A percentile compares a stretch with the other conserved stretches of the same genome.
Evolutionary conservation across 2,797 vertebrate genomes (phyloP).

Genomic region (Myotis pilosus): DNA sequence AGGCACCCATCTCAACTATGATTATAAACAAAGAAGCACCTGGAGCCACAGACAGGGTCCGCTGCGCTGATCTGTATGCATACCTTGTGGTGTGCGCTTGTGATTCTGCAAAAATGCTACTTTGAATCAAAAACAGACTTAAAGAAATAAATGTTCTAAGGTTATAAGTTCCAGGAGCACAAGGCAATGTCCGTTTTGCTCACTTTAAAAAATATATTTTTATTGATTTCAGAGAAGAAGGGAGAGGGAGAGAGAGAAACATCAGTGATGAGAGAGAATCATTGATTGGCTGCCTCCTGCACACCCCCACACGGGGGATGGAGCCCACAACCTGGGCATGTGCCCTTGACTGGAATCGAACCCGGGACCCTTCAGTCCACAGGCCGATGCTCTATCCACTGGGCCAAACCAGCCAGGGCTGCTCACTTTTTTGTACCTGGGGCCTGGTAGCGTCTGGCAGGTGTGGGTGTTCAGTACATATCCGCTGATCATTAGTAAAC

Average conservation of each 20-base stretch:
- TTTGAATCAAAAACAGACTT: constrained; percentile 18
- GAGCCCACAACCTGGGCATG: too few species aligned
- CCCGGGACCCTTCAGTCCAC: too few species aligned
- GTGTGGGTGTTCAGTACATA: neutral
- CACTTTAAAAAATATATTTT: neutral
- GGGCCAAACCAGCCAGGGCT: too few species aligned
- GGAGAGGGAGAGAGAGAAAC: too few species aligned
- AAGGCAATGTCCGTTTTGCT: neutral
- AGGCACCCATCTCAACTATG: neutral
- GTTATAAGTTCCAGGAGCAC: neutral
- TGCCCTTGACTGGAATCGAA: too few species aligned
- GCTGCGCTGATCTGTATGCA: neutral
- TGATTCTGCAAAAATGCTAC: neutral
- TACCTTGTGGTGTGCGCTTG: neutral
- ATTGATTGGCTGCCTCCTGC: too few species aligned
- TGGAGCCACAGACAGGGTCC: fast-evolving
- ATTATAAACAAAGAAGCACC: neutral
- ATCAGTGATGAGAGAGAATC: too few species aligned
- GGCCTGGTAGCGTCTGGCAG: neutral
- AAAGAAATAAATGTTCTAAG: neutral
- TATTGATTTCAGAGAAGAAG: too few species aligned
- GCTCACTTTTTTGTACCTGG: neutral
- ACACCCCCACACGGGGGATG: too few species aligned
- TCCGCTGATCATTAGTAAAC: neutral
- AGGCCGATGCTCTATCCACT: too few species aligned